Conservation (phyloP, 2,797 vertebrate genomes). For the Gouania willdenowi region DNA sequence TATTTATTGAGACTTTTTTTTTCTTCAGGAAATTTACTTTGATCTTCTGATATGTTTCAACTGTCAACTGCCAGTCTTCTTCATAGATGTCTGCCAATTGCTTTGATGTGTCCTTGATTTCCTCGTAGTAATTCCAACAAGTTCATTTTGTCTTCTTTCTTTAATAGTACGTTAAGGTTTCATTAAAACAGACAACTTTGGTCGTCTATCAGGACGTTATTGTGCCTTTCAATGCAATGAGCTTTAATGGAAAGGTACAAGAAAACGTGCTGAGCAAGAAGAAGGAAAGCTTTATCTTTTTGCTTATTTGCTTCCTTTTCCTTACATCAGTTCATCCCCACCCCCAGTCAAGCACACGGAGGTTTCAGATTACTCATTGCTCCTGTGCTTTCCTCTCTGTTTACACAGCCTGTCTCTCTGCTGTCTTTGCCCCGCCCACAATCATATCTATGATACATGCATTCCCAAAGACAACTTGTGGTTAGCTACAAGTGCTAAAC, state of each 20-base stretch:
- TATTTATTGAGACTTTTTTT: too few species aligned
- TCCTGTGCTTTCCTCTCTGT: slow-evolving; percentile 4
- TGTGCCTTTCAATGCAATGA: slow-evolving; percentile 15
- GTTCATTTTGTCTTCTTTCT: too few species aligned
- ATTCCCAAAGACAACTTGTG: slow-evolving; percentile 39
- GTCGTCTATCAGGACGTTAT: too few species aligned
- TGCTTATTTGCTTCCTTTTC: slow-evolving; percentile 4
- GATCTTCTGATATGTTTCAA: too few species aligned
- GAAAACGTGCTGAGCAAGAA: too few species aligned
- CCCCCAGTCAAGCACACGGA: slow-evolving; percentile 5
- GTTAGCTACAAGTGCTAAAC: slow-evolving; percentile 53
- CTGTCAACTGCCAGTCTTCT: too few species aligned
- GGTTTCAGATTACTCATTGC: slow-evolving; percentile 49
- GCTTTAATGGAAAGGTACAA: slow-evolving; percentile 40
- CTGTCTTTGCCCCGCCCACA: slow-evolving; percentile 5
- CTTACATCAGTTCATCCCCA: not conserved
- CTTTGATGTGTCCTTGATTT: too few species aligned
- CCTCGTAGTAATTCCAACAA: too few species aligned
- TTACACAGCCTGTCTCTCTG: not conserved
- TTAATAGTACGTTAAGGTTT: too few species aligned
- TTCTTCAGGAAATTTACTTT: too few species aligned
- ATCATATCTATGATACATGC: slow-evolving; percentile 21
- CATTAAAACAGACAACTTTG: too few species aligned
- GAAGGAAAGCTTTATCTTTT: slow-evolving; percentile 13
- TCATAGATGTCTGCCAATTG: too few species aligned